Percentiles rank a stretch among this genome's conserved stretches.
These are phyloP conservation scores for Elymnias hypermnestra DNA, from an alignment of 1,140 invertebrate genomes.

Conservation along the genomic window DNA sequence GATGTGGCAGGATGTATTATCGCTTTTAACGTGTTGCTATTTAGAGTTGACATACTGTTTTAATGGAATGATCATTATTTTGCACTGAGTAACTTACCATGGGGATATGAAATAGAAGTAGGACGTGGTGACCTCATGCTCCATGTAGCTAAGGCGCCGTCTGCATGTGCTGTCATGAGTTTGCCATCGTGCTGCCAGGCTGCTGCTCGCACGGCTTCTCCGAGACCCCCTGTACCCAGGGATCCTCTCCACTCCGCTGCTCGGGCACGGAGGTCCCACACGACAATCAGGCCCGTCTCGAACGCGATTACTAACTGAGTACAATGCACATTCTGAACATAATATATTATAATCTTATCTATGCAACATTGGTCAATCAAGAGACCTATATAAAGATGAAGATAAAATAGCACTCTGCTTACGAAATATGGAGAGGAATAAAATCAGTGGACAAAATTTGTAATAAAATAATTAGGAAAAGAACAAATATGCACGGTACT, in stretches of 20 bases:
- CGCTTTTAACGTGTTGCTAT: no score
- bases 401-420: no score
- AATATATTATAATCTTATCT: no score
- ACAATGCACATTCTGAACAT: background rate
- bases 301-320: conserved; percentile 95
- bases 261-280: conserved; percentile 95
- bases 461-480: no score
- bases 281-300: conserved; percentile 94
- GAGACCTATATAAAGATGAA: no score
- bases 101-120: conserved; percentile 89
- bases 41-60: no score
- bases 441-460: no score
- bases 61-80: no score
- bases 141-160: conserved; percentile 97
- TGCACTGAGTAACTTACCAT: conserved; percentile 81
- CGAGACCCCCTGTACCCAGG: conserved; percentile 75
- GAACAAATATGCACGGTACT: no score
- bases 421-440: no score
- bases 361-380: no score
- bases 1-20: no score
- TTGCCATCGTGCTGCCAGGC: conserved; percentile 99
- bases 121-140: conserved; percentile 87
- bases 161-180: conserved; percentile 96
- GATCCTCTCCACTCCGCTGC: conserved; percentile 89
- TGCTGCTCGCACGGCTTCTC: conserved; percentile 88